Percentiles rank a stretch among this genome's conserved stretches.
Conservation (phyloP, 2,113 vertebrate genomes). For the Xyrauchen texanus region DNA sequence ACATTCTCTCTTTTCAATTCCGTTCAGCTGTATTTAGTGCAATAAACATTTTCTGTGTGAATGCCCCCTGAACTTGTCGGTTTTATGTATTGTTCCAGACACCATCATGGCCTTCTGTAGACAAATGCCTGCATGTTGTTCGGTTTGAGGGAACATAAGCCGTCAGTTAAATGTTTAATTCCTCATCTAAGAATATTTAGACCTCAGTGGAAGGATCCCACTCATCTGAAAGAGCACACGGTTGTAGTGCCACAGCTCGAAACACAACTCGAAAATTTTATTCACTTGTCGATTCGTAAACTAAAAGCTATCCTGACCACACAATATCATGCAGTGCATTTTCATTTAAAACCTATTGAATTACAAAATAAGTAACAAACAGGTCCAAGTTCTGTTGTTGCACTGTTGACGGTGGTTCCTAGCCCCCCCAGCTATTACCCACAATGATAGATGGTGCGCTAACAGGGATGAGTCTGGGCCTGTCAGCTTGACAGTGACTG, state of each 20-base stretch:
- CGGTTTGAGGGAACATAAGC: too few relatives aligned
- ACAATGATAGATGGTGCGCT: neutral
- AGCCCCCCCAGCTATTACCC: neutral
- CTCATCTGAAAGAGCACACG: neutral
- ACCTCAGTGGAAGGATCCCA: neutral
- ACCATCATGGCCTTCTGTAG: too few relatives aligned
- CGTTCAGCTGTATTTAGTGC: too few relatives aligned
- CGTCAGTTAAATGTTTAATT: too few relatives aligned
- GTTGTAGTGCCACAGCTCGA: neutral
- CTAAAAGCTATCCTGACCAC: neutral
- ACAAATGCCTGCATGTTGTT: too few relatives aligned
- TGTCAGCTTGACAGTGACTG: slow-evolving; percentile 10
- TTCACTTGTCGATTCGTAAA: neutral
- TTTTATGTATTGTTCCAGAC: too few relatives aligned
- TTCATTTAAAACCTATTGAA: neutral
- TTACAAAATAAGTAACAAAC: neutral
- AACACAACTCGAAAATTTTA: neutral
- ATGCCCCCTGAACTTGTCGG: too few relatives aligned
- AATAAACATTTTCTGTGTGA: too few relatives aligned
- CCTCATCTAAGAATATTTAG: neutral
- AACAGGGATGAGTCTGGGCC: neutral
- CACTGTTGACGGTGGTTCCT: neutral
- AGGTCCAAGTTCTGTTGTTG: neutral
- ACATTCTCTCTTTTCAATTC: too few relatives aligned
- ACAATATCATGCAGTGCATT: neutral